Conservation (phyloP, 2,888 invertebrate genomes). For the Stenchaetothrips biformis region DNA sequence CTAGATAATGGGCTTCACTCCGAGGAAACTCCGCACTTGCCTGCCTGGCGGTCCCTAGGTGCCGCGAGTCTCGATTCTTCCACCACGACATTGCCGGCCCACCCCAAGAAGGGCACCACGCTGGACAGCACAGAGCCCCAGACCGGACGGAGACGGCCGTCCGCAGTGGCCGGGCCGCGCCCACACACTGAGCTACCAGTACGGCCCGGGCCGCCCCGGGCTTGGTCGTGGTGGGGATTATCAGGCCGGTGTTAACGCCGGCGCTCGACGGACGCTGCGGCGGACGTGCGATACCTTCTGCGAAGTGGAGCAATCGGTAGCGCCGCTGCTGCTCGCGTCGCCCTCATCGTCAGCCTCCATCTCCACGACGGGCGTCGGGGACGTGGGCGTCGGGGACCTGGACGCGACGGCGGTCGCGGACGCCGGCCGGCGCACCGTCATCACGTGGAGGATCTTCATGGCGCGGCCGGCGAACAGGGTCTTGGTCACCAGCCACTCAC, state of each 20-base stretch:
- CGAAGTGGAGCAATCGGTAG: no score
- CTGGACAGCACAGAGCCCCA: conserved; percentile 41
- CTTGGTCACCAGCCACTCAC: not conserved
- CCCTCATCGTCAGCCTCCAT: conserved; percentile 41
- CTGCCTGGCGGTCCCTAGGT: conserved; percentile 63
- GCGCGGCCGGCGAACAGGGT: conserved; percentile 5
- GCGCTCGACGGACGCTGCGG: not conserved
- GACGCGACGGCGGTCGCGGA: not conserved
- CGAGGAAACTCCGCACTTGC: not conserved
- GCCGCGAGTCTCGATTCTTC: conserved; percentile 39
- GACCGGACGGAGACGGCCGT: conserved; percentile 36
- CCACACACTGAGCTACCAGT: no score
- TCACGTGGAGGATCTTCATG: conserved; percentile 20
- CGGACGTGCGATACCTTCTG: no score
- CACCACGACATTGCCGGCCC: conserved; percentile 40
- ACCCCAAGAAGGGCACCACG: conserved; percentile 41
- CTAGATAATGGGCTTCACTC: no score
- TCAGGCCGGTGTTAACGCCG: not conserved
- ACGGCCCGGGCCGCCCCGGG: not conserved
- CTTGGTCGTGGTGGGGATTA: not conserved
- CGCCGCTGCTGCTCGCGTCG: conserved; percentile 37
- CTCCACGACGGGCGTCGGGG: conserved; percentile 35
- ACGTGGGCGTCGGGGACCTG: not conserved
- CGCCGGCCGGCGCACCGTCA: not conserved
- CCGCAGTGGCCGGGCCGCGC: conserved; percentile 26